phyloP scores from a whole-genome alignment of 2,113 vertebrate species.

The Ctenomys sociabilis region DNA sequence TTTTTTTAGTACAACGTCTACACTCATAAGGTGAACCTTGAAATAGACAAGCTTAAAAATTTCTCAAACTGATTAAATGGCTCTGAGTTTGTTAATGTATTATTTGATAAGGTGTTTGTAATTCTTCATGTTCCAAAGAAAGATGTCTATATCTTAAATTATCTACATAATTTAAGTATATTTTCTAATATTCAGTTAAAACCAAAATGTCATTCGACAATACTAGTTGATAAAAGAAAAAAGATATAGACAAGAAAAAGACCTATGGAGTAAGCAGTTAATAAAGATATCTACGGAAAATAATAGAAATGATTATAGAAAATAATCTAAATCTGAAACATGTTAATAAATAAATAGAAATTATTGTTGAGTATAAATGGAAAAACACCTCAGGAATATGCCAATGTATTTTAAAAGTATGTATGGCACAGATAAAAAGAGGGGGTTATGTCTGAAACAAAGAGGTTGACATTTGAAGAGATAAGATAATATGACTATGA shows the following conservation, averaged over 20 bases:
- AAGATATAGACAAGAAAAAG: not conserved
- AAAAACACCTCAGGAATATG: not conserved
- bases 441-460: not conserved
- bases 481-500: not conserved
- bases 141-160: not conserved
- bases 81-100: not conserved
- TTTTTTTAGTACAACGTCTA: too few species aligned
- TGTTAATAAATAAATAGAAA: slow-evolving; percentile 16
- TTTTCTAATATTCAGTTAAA: slow-evolving; percentile 32
- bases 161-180: not conserved
- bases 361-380: not conserved
- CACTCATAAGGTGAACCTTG: not conserved
- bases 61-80: not conserved
- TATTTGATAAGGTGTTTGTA: not conserved
- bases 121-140: not conserved
- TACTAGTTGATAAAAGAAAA: not conserved
- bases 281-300: not conserved
- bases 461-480: not conserved
- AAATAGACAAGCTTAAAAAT: not conserved
- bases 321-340: not conserved
- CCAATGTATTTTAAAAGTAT: not conserved
- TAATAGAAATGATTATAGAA: not conserved
- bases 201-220: not conserved
- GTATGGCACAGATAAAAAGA: not conserved
- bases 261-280: not conserved